Evolutionary conservation across 2,797 vertebrate species (phyloP), one percentile per base, ranked within the genome.

Genomic region (Peromyscus melanophrys): DNA sequence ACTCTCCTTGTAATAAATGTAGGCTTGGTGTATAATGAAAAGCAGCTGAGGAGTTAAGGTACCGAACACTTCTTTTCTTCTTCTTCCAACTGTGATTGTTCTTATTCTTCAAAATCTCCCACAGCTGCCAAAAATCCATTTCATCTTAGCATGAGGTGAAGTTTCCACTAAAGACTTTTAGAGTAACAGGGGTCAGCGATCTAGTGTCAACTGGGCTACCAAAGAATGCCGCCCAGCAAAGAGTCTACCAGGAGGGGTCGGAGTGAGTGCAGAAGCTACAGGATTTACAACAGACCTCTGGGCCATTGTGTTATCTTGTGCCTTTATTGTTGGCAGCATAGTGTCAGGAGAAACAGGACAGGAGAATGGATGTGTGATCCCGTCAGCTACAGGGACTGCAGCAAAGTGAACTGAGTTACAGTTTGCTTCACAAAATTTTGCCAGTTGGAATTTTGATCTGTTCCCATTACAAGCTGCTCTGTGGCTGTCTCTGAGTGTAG

Each of bases 141-240:
- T 99, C 99, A 99, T 99, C 99, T 98, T 99, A 98, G 99, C 99
- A 99, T 99, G 99, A 99, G 99, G 99, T 99, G 99, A 99, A 99
- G 99, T 99, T 99, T 99, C 99, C 99, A 99, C 99, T 99, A 98
- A 98, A 98, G 98, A 98, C 98, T 98, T 98, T 98, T 98, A 98
- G 98, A 98, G 98, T 98, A 98, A 98, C 98, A 98, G 97, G 96
- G 98, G 98, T 99, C 98, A 98, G 98, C 93, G 94, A 81, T 97
- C 98, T 95, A 98, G 97, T 98, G 98, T 99, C 98, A 98, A 98
- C 98, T 81, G 87, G 98, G 98, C 98, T 98, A 97, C 98, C 98
- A 97, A 98, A 98, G 97, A 96, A 61, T 98, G 98, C 98, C 98
- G 89, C 98, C 97, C 96, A 65, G 76, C 85, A 98, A 71, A 98